These are phyloP conservation scores for Tolmerus cingulatus DNA, from an alignment of 2,888 invertebrate genomes.

Conservation along the genomic window DNA sequence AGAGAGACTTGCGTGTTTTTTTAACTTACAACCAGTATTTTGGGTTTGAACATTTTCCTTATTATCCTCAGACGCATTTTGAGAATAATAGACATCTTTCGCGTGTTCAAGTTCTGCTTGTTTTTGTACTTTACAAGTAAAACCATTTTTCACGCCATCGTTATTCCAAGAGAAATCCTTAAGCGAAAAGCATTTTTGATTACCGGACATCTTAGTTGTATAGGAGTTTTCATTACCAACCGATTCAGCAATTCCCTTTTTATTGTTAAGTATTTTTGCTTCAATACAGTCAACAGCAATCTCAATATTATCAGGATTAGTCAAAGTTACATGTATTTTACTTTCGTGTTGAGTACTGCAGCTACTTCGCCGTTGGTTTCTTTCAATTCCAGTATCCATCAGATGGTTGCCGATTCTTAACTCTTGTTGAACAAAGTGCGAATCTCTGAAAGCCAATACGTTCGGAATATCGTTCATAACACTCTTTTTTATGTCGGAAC, in stretches of 20 bases:
- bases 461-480: constrained; percentile 61
- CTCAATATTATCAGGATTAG: constrained; percentile 61
- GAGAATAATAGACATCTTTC: background rate
- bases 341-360: constrained; percentile 36
- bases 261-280: constrained; percentile 51
- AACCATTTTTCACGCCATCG: constrained; percentile 58
- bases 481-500: background rate
- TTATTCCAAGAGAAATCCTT: constrained; percentile 58
- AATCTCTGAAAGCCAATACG: constrained; percentile 60
- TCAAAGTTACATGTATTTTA: constrained; percentile 58
- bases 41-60: constrained; percentile 3
- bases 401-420: constrained; percentile 61
- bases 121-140: constrained; percentile 56
- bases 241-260: constrained; percentile 58
- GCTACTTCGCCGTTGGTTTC: constrained; percentile 34
- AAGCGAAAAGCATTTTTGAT: background rate
- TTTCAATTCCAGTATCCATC: constrained; percentile 62
- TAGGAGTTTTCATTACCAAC: constrained; percentile 53
- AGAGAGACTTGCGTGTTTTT: constrained; percentile 58
- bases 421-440: constrained; percentile 62
- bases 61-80: background rate
- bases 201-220: background rate
- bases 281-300: constrained; percentile 49
- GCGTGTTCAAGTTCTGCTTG: constrained; percentile 38
- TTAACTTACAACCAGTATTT: constrained; percentile 7